These are phyloP conservation scores for Echinops telfairi DNA, from an alignment of 2,113 vertebrate genomes.

Conservation along the genomic window DNA sequence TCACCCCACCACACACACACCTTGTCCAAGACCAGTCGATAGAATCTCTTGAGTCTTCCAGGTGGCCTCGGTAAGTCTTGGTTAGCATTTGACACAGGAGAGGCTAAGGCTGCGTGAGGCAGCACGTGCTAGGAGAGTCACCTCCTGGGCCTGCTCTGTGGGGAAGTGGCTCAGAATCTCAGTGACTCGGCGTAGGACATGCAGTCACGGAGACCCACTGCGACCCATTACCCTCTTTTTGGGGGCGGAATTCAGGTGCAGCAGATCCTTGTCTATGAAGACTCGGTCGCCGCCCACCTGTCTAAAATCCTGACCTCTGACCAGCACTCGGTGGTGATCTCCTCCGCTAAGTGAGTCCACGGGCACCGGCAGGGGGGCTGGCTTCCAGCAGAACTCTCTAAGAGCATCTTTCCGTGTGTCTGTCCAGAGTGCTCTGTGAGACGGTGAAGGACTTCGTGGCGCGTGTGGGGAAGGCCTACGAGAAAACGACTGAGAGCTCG, in stretches of 20 bases:
- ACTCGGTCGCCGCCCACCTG: constrained; percentile 97
- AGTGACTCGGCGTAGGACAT: no score
- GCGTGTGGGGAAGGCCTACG: constrained; percentile 96
- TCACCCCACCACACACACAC: no score
- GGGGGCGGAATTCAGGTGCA: constrained; percentile 91
- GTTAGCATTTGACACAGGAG: no score
- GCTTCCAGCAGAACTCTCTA: neutral
- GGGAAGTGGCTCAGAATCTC: no score
- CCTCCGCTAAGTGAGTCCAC: constrained; percentile 94
- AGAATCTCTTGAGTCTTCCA: neutral
- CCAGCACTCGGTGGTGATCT: constrained; percentile 98
- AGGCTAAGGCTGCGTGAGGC: neutral
- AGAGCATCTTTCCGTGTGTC: neutral
- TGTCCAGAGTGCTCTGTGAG: constrained; percentile 95
- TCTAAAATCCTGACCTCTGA: constrained; percentile 98
- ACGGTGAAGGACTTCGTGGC: constrained; percentile 99
- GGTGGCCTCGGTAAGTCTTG: neutral
- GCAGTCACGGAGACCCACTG: no score
- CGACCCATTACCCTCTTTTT: neutral
- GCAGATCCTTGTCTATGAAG: constrained; percentile 97
- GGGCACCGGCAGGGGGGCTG: rapidly evolving
- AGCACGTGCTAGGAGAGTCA: rapidly evolving
- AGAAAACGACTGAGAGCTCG: constrained; percentile 94
- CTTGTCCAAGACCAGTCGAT: neutral
- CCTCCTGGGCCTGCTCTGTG: neutral